Base-by-base conservation (phyloP, 2,113 vertebrate genomes). In the Bubo bubo region DNA sequence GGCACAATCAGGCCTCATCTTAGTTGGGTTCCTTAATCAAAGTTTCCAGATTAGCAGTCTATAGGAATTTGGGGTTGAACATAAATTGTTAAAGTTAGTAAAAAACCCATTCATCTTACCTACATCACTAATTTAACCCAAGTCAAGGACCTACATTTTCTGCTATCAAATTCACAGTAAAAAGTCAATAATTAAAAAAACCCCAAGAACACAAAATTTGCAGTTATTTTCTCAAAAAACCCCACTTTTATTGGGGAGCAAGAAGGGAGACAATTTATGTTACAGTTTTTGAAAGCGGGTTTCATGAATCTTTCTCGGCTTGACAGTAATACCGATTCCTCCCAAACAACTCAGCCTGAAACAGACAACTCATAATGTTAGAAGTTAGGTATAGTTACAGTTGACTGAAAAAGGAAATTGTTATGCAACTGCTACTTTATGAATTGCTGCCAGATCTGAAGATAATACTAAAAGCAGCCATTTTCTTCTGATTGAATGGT, bases 341-440 rank as follows among this genome's bases (percentile, higher is more conserved):
- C 83, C 64, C 81, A 87, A 95, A 84, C 86, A 67, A 81, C 76
- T 92, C 86, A 93, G 75, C 55, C 75, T 81, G 96, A 97, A 94
- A 95, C 27, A 86, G 76, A 75, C 52, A 92, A 84, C 86, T 93
- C 94, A 75, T 63, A 92, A 87, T 26, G 71, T 77, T 92, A 67
- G 8, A 95, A 91, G 68, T 81, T 89, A 63, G 52, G 76, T 75
- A 79, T 24, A 87, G 94, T 75, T 91, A 92, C 86, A 91, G 91
- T 15, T 86, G 83, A 86, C 75, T 91, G 88, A 77, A 86, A 96
- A 93, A 79, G 23, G 91, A 95, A 96, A 97, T 79, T 84, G 73
- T 67, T 94, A 89, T 72, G 82, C 90, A 95, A 92, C 80, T 62
- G 79, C 88, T 83, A 77, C 28, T 32, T 94, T 59, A 70, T 62